A percentile compares a stretch with the other conserved stretches of the same genome.
These are phyloP conservation scores for Caenorhabditis sulstoni DNA, from an alignment of 2,888 invertebrate genomes.

Conservation along the genomic window DNA sequence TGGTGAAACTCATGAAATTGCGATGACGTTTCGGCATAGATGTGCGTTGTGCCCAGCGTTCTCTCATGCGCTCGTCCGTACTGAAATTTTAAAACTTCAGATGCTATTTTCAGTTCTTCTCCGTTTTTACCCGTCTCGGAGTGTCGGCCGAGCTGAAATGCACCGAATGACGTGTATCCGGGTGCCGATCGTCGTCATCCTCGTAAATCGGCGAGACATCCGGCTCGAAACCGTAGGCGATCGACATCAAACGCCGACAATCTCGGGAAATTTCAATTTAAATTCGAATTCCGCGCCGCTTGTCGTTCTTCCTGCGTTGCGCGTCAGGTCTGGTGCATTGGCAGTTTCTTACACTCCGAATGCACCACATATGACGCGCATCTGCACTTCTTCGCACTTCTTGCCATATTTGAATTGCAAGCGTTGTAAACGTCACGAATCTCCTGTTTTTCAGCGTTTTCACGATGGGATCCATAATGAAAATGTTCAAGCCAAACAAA, in stretches of 20 bases:
- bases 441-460: constrained; percentile 22
- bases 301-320: neutral
- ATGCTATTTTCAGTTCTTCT: constrained; percentile 5
- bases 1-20: constrained; percentile 34
- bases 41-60: constrained; percentile 28
- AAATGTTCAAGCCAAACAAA: constrained; percentile 65
- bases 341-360: neutral
- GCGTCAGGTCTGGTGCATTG: constrained; percentile 9
- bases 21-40: constrained; percentile 6
- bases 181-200: constrained; percentile 24
- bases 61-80: constrained; percentile 4
- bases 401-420: constrained; percentile 36
- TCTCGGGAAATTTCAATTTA: neutral
- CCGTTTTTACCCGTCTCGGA: constrained; percentile 20
- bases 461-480: constrained; percentile 57
- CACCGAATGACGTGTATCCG: constrained; percentile 19
- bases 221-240: constrained; percentile 57
- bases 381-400: neutral
- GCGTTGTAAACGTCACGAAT: neutral
- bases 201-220: constrained; percentile 54
- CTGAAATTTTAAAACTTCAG: constrained; percentile 1
- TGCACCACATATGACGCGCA: constrained; percentile 19
- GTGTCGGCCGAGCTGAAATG: constrained; percentile 57
- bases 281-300: constrained; percentile 23
- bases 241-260: too few species aligned